These are phyloP conservation scores for Lanius ludovicianus DNA, from an alignment of 2,113 vertebrate genomes.

Conservation along the genomic window DNA sequence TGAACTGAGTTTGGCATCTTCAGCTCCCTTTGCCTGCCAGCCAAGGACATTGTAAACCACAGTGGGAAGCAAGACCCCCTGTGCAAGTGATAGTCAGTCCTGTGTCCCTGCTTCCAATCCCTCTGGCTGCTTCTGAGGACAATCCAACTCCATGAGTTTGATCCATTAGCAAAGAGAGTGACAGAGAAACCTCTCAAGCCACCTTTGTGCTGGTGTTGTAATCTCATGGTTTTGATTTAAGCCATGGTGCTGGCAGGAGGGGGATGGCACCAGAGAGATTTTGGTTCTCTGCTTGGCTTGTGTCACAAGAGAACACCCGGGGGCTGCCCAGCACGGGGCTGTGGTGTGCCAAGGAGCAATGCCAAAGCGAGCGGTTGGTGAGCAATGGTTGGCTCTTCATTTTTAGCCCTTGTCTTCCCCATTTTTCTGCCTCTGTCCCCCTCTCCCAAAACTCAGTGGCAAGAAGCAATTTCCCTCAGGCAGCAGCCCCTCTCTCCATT, in stretches of 20 bases:
- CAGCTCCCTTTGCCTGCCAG: neutral
- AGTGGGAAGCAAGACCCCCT: neutral
- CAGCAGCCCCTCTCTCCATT: neutral
- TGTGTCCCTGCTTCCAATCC: fast-evolving
- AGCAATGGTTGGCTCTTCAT: neutral
- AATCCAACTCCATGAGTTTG: neutral
- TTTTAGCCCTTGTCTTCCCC: neutral
- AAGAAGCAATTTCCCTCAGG: neutral
- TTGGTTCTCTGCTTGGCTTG: neutral
- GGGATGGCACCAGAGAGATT: neutral
- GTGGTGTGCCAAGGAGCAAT: neutral
- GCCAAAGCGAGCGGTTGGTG: neutral
- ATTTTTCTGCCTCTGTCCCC: neutral
- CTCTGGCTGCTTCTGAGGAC: neutral
- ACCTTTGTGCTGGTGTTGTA: neutral
- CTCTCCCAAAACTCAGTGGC: neutral
- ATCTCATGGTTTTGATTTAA: neutral
- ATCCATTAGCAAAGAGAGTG: neutral
- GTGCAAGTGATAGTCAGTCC: neutral
- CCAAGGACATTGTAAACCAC: neutral
- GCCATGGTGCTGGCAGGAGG: neutral
- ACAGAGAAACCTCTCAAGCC: neutral
- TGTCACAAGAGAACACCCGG: neutral
- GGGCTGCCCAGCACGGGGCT: neutral
- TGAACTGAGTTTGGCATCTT: neutral